Base-by-base conservation (phyloP, 92 coral and sea anemone species). In the Zoanthus sociatus region DNA sequence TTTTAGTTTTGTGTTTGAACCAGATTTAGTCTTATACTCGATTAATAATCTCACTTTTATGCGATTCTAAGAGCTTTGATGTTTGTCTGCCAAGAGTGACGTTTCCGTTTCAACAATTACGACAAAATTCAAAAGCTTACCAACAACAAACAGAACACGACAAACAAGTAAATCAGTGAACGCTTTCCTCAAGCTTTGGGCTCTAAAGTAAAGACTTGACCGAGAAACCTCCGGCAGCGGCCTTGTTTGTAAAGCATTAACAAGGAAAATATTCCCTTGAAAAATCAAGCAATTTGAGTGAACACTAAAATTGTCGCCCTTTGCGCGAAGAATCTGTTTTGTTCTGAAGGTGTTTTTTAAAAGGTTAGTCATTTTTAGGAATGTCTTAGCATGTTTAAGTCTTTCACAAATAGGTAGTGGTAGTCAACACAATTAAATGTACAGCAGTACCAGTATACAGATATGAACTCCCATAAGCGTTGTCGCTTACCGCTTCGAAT, bases 51-150 rank as follows among this genome's bases (percentile, higher is more conserved):
- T 53, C 58, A 53, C 58, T 53, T 53, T 53, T 53, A 6, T 53
- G 58, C 58, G 58, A 53, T 53, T 6, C n/a, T 58, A 58, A 58
- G 66, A 58, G 66, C 66, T 7, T 58, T 14, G n/a, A 58, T 58
- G 66, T 11, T 14, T 4, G 16, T 58, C 69, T 63, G 69, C 69
- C 69, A 63, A 63, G n/a, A 63, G 4, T 3, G 69, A 63, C 32
- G 21, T 63, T 63, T 63, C 30, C 69, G 69, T 63, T 63, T 63
- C 69, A 63, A n/a, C 69, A 63, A 63, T 63, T 17, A 63, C 20
- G 7, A 3, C 17, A 14, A 17, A 60, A 4, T 60, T 60, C n/a
- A 50, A 60, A 56, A 63, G 69, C n/a, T 63, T 63, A 21, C 21
- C 30, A 9, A 63, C 26, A 63, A 63, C 69, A 63, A 63, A 63